Conservation (phyloP, 1,140 invertebrate species). For the Apis cerana region DNA sequence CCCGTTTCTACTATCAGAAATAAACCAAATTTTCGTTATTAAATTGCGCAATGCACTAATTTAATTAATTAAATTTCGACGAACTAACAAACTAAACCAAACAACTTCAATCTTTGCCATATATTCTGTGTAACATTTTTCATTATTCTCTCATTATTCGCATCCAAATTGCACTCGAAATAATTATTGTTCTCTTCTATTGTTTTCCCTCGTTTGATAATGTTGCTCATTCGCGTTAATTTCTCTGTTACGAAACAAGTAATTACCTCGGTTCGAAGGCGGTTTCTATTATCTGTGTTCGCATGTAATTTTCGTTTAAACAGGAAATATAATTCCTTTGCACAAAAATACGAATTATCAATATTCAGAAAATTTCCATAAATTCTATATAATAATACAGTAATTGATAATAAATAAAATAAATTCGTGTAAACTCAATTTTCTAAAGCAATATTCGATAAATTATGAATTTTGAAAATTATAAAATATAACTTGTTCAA, state of each 20-base stretch:
- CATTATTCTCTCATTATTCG: background rate
- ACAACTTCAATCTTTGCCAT: background rate
- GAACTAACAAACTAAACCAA: too few species aligned
- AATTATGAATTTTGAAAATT: too few species aligned
- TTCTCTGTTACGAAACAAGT: slow-evolving; percentile 7
- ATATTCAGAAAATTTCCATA: too few species aligned
- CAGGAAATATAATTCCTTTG: too few species aligned
- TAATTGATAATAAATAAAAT: too few species aligned
- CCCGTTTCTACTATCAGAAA: slow-evolving; percentile 31
- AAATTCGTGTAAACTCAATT: too few species aligned
- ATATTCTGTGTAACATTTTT: background rate
- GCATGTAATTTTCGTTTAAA: too few species aligned
- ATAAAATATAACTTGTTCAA: too few species aligned
- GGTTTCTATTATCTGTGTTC: background rate
- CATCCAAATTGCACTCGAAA: background rate
- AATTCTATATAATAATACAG: too few species aligned
- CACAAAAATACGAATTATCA: too few species aligned
- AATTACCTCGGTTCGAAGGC: background rate
- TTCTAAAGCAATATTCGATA: too few species aligned
- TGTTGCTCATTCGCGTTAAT: background rate
- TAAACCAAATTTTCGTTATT: slow-evolving; percentile 24
- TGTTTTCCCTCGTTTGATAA: background rate
- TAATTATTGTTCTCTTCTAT: background rate
- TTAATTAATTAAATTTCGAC: slow-evolving; percentile 9
- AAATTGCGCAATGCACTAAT: slow-evolving; percentile 35